Evolutionary conservation across 2,797 vertebrate species (phyloP), one percentile per base, ranked within the genome.

Genomic region (Characodon lateralis): DNA sequence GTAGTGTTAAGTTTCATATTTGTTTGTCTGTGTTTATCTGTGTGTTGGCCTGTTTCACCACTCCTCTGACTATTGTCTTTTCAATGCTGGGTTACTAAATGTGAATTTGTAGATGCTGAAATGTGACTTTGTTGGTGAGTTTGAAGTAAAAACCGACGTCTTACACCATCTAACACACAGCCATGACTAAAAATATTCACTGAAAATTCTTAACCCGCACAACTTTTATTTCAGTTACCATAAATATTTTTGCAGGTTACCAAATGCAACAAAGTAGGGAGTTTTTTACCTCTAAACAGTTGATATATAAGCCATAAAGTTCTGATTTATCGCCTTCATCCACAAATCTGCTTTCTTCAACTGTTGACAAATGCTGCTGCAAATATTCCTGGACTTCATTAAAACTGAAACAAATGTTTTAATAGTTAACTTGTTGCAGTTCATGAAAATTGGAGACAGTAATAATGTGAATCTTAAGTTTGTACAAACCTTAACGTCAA

Each of bases 231-330:
- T 2, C 35, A 39, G 18, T 65, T 65, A 39, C 2, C 18, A 41
- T 35, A 65, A 24, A 65, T 65, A 6, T 18, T 39, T 58, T 59
- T 41, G 13, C 26, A 59, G 46, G 28, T 1, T 1, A n/a, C 46
- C 58, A 18, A 80, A 78, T 55, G 55, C 26, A 26, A 53, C 51
- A 70, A 46, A 75, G 22, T 20, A 43, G 0, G 6, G 24, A 1
- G 28, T 50, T 46, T 14, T 7, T 85, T 85, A 89, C 88, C 88
- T 89, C 88, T 50, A 89, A 80, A 76, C 96, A 96, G 93, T 88
- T 96, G 84, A 95, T 92, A 78, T 96, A 95, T 56, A 97, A 94
- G 55, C 92, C 18, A 77, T 96, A 96, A 48, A 97, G 92, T 41
- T 96, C 94, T 0, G 93, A 92, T 78, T 94, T 95, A 58, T 96